Evolutionary conservation across 2,888 invertebrate species (phyloP).

Genomic region (Epinotia ramella): DNA sequence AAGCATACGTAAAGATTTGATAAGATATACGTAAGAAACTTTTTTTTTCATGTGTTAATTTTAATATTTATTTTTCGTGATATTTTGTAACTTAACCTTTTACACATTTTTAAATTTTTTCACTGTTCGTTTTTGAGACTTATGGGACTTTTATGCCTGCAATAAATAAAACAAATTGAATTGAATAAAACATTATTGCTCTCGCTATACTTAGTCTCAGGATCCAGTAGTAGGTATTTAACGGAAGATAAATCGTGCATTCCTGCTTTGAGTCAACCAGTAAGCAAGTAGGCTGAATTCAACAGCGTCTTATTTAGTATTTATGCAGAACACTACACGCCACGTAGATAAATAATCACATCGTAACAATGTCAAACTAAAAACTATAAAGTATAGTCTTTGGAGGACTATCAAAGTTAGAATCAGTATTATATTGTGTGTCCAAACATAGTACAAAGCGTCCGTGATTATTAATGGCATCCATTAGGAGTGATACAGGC

Average conservation of each 20-base stretch:
- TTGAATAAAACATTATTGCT: too few species aligned
- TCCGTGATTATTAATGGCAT: slow-evolving; percentile 31
- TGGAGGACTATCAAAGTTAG: slow-evolving; percentile 8
- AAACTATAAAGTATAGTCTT: slow-evolving; percentile 15
- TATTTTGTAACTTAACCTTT: too few species aligned
- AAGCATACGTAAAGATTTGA: not conserved
- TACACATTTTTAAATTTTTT: too few species aligned
- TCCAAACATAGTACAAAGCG: slow-evolving; percentile 26
- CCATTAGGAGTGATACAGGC: slow-evolving; percentile 17
- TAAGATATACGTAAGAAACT: not conserved
- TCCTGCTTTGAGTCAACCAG: not conserved
- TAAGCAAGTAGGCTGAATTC: not conserved
- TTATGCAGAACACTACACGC: not conserved
- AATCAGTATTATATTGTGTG: slow-evolving; percentile 14
- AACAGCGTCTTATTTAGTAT: not conserved
- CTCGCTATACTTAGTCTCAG: not conserved
- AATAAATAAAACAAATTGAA: too few species aligned
- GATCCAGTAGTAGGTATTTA: not conserved
- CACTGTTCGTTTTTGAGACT: too few species aligned
- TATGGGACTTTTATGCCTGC: too few species aligned
- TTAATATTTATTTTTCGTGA: too few species aligned
- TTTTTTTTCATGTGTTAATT: too few species aligned
- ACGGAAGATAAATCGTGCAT: not conserved
- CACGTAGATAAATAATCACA: not conserved
- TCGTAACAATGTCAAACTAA: slow-evolving; percentile 8